Percentiles rank a stretch among this genome's conserved stretches.
Evolutionary conservation across 1,140 invertebrate species (phyloP).

Genomic region (Chelonus insularis): DNA sequence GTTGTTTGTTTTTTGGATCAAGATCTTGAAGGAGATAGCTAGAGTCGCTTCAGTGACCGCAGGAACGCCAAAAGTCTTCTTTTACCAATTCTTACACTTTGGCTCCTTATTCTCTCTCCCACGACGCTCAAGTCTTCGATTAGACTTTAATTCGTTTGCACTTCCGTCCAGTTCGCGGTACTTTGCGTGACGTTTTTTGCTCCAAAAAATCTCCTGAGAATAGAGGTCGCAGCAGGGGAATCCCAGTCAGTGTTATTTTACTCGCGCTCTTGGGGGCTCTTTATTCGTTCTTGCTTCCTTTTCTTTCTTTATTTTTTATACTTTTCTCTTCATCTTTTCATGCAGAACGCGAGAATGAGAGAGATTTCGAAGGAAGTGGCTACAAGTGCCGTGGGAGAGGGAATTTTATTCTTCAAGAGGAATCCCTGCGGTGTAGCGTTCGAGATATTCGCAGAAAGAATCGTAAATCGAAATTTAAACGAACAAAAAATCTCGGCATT

Average conservation of each 20-base stretch:
- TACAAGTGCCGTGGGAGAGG: slow-evolving; percentile 27
- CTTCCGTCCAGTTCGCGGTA: neutral
- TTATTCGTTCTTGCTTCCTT: neutral
- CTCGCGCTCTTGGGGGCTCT: slow-evolving; percentile 45
- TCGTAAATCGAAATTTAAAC: neutral
- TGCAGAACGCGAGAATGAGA: neutral
- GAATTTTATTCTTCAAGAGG: neutral
- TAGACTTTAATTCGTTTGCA: too few relatives aligned
- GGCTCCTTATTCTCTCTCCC: too few relatives aligned
- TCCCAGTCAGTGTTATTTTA: slow-evolving; percentile 43
- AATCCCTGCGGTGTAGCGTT: neutral
- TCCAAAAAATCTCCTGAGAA: neutral
- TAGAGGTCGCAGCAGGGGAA: slow-evolving; percentile 35
- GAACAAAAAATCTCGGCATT: neutral
- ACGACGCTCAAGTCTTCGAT: too few relatives aligned
- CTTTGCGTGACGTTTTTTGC: neutral
- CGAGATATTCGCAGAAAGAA: neutral
- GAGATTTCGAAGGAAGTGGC: slow-evolving; percentile 15
- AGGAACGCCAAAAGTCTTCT: neutral
- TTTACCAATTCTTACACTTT: neutral
- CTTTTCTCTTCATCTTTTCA: neutral
- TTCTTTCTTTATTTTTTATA: slow-evolving; percentile 30
- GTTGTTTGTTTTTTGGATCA: slow-evolving; percentile 7
- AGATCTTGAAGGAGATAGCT: slow-evolving; percentile 3
- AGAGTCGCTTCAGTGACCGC: slow-evolving; percentile 14